phyloP scores from a whole-genome alignment of 1,140 invertebrate genomes.

The Phymastichus coffea region DNA sequence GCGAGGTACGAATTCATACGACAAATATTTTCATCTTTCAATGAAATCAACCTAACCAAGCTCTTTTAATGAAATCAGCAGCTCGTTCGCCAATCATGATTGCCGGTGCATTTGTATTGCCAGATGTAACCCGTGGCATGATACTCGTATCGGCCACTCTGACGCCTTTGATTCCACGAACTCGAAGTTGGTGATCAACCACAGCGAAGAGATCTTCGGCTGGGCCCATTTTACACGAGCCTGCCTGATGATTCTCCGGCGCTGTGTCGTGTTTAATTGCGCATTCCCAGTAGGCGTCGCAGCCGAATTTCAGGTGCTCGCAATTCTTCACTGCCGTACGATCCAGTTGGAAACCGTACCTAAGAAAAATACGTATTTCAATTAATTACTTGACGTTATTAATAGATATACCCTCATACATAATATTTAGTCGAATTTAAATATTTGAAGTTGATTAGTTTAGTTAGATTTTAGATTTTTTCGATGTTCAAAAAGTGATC shows the following conservation, averaged over 20 bases:
- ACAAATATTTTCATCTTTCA: too few species aligned
- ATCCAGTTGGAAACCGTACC: slow-evolving; percentile 71
- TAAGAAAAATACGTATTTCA: too few species aligned
- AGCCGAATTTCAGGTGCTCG: slow-evolving; percentile 69
- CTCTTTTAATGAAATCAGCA: slow-evolving; percentile 73
- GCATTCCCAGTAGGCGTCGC: slow-evolving; percentile 80
- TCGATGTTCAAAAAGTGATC: too few species aligned
- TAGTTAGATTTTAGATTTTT: too few species aligned
- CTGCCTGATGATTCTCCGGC: slow-evolving; percentile 83
- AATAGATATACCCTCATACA: too few species aligned
- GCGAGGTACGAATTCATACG: too few species aligned
- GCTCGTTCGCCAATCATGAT: slow-evolving; percentile 85
- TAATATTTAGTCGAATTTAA: too few species aligned
- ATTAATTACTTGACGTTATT: too few species aligned
- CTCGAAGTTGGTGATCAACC: slow-evolving; percentile 69
- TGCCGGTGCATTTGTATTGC: slow-evolving; percentile 78
- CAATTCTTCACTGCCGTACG: slow-evolving; percentile 71
- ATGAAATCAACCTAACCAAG: slow-evolving; percentile 61
- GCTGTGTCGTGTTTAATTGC: slow-evolving; percentile 73
- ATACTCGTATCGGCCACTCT: slow-evolving; percentile 77
- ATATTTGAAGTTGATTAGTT: too few species aligned
- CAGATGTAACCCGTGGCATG: slow-evolving; percentile 74
- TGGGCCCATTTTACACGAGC: slow-evolving; percentile 80
- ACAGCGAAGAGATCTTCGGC: slow-evolving; percentile 67
- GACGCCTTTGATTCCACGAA: slow-evolving; percentile 69